These are phyloP conservation scores for Dryoscopus gambensis DNA, from an alignment of 2,113 vertebrate species.

Conservation along the genomic window DNA sequence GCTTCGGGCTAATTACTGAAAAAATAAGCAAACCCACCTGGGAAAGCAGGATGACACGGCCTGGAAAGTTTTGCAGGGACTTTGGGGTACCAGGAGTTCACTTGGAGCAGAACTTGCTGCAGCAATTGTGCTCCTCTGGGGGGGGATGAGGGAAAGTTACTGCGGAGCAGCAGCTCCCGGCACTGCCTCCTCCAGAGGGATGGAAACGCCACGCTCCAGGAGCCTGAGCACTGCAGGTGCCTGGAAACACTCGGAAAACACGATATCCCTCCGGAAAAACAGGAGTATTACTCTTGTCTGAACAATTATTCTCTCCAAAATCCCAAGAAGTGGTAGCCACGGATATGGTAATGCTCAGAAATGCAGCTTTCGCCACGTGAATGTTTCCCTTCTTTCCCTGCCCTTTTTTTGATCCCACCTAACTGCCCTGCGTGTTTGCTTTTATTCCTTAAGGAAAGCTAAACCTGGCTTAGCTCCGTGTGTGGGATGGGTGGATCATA, in stretches of 20 bases:
- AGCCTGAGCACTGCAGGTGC: background rate
- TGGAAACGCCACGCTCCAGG: background rate
- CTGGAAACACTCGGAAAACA: constrained; percentile 25
- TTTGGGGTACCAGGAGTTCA: background rate
- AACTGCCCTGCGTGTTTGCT: background rate
- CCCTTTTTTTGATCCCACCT: background rate
- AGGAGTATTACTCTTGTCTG: background rate
- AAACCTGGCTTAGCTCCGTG: background rate
- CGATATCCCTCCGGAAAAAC: background rate
- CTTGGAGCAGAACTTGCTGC: background rate
- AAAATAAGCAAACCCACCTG: constrained; percentile 66
- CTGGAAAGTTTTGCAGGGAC: constrained; percentile 36
- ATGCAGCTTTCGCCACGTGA: background rate
- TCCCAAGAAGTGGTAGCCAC: background rate
- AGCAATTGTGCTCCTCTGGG: background rate
- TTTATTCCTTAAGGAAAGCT: background rate
- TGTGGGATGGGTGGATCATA: background rate
- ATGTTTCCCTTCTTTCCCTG: background rate
- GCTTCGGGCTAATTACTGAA: constrained; percentile 40
- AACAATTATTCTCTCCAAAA: background rate
- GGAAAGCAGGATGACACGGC: constrained; percentile 31
- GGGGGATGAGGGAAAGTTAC: background rate
- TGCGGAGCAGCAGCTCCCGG: background rate
- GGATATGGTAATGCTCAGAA: background rate
- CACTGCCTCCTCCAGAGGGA: background rate